Percentiles rank a stretch among this genome's conserved stretches.
Conservation (phyloP, 2,888 invertebrate species). For the Drosophila melanocephala region DNA sequence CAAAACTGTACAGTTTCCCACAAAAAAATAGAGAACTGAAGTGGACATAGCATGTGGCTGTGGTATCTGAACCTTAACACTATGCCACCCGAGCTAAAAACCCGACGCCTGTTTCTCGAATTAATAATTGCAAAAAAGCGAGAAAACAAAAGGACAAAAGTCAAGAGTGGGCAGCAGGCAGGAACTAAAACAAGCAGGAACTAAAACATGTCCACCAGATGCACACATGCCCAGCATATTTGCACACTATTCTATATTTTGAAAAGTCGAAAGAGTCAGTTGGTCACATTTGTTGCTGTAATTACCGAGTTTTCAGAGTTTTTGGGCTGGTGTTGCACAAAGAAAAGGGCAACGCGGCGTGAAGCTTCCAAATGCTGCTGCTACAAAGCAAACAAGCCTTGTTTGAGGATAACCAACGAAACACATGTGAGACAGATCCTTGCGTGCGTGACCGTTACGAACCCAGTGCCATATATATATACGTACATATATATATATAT, state of each 20-base stretch:
- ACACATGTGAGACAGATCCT: slow-evolving; percentile 69
- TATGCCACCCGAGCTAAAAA: slow-evolving; percentile 30
- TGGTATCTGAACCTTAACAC: slow-evolving; percentile 5
- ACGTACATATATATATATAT: not conserved
- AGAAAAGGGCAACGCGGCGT: slow-evolving; percentile 56
- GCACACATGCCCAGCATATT: slow-evolving; percentile 67
- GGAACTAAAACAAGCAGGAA: slow-evolving; percentile 4
- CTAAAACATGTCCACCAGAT: slow-evolving; percentile 13
- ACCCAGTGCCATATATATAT: slow-evolving; percentile 10
- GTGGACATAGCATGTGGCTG: slow-evolving; percentile 57
- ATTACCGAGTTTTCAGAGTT: slow-evolving; percentile 41
- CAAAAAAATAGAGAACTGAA: slow-evolving; percentile 45
- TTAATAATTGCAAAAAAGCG: slow-evolving; percentile 71
- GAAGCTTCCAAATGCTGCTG: slow-evolving; percentile 52
- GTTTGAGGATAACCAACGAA: slow-evolving; percentile 33
- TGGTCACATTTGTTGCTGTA: slow-evolving; percentile 57
- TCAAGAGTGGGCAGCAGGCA: slow-evolving; percentile 21
- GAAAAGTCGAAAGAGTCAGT: slow-evolving; percentile 49
- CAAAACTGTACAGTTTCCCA: slow-evolving; percentile 48
- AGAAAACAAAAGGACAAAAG: slow-evolving; percentile 8
- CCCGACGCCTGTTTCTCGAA: slow-evolving; percentile 59
- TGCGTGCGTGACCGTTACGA: slow-evolving; percentile 77
- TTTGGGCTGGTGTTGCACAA: slow-evolving; percentile 30
- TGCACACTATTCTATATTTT: slow-evolving; percentile 17
- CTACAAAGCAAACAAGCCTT: slow-evolving; percentile 39